These are phyloP conservation scores for Caenorhabditis auriculariae DNA, from an alignment of 2,888 invertebrate genomes.

Conservation along the genomic window DNA sequence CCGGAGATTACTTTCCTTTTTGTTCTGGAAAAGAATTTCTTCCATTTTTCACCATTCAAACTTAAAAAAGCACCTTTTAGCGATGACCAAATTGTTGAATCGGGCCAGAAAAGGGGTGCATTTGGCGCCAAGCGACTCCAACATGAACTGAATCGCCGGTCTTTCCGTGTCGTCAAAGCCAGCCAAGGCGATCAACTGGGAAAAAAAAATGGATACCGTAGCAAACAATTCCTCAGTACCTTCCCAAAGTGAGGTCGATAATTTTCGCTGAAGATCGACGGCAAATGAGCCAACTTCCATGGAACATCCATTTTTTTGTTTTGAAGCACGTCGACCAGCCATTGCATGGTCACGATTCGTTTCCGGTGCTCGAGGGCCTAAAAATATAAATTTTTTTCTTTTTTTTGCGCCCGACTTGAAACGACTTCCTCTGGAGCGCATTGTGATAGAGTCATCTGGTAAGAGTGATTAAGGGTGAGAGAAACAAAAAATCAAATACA, in stretches of 20 bases:
- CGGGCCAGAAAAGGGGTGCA: conserved; percentile 71
- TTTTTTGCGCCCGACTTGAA: too few species aligned
- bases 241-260: conserved; percentile 66
- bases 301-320: conserved; percentile 86
- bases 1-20: too few species aligned
- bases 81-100: conserved; percentile 69
- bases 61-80: conserved; percentile 65
- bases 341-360: conserved; percentile 80
- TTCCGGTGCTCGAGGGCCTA: conserved; percentile 58
- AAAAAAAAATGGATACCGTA: conserved; percentile 8
- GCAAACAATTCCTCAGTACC: conserved; percentile 52
- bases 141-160: conserved; percentile 79
- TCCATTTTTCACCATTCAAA: not conserved
- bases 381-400: not conserved
- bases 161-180: conserved; percentile 88
- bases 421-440: too few species aligned
- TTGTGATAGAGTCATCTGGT: too few species aligned
- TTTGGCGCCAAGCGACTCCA: conserved; percentile 82
- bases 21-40: too few species aligned
- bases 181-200: conserved; percentile 77
- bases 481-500: too few species aligned
- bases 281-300: conserved; percentile 89
- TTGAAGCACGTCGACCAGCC: conserved; percentile 86
- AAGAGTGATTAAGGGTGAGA: too few species aligned
- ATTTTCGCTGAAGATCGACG: conserved; percentile 65